These are phyloP conservation scores for Uloborus plumipes DNA, from an alignment of 2,888 invertebrate species.

Conservation along the genomic window DNA sequence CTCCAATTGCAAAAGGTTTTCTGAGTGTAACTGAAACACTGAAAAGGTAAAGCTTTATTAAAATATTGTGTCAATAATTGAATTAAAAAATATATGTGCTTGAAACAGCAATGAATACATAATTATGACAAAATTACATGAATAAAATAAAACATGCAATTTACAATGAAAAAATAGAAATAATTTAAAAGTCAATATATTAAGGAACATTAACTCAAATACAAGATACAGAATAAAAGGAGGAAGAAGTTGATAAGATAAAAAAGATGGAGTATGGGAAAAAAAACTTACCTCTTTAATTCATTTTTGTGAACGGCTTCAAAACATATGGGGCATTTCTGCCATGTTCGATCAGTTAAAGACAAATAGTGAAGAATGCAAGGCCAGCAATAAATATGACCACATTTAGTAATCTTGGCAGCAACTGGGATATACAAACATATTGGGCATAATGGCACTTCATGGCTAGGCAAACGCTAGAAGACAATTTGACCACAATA, in stretches of 20 bases:
- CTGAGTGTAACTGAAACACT: slow-evolving; percentile 76
- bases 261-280: background rate
- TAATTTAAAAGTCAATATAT: too few relatives aligned
- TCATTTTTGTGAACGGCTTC: slow-evolving; percentile 84
- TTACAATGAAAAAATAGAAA: too few relatives aligned
- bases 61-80: background rate
- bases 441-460: slow-evolving; percentile 83
- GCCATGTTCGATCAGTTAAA: slow-evolving; percentile 84
- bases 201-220: too few relatives aligned
- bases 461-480: slow-evolving; percentile 68
- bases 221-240: too few relatives aligned
- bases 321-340: slow-evolving; percentile 93
- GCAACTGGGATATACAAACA: slow-evolving; percentile 89
- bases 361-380: slow-evolving; percentile 93
- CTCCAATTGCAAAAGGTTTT: slow-evolving; percentile 76
- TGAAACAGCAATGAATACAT: too few relatives aligned
- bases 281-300: slow-evolving; percentile 80
- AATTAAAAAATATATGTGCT: too few relatives aligned
- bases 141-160: too few relatives aligned
- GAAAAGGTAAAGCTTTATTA: slow-evolving; percentile 63
- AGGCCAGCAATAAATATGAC: slow-evolving; percentile 96
- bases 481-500: slow-evolving; percentile 1
- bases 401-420: slow-evolving; percentile 93
- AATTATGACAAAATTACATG: too few relatives aligned
- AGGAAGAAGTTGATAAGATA: too few relatives aligned